Conservation (phyloP, 2,113 vertebrate genomes). For the Sula dactylatra region DNA sequence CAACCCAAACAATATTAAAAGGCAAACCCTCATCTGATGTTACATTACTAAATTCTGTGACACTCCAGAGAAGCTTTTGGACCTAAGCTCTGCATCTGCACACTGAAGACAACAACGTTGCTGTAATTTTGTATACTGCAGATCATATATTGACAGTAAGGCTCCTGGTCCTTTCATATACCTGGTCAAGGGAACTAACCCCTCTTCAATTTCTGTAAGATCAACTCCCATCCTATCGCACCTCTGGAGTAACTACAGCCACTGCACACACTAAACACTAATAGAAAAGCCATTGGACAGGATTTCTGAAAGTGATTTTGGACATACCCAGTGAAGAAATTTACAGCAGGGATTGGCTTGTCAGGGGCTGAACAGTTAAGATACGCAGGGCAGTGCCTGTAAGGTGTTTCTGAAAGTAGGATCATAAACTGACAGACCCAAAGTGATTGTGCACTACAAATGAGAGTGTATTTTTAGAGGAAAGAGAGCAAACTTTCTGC, state of each 20-base stretch:
- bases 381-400: neutral
- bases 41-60: neutral
- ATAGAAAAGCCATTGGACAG: neutral
- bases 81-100: neutral
- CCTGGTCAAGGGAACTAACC: neutral
- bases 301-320: neutral
- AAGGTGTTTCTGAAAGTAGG: neutral
- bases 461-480: neutral
- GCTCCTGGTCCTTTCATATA: neutral
- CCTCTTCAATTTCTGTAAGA: neutral
- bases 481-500: neutral
- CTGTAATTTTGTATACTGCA: neutral
- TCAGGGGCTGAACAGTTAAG: neutral
- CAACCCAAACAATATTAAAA: neutral
- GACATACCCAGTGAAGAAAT: neutral
- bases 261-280: neutral
- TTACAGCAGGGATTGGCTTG: neutral
- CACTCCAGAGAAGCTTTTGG: neutral
- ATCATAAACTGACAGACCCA: neutral
- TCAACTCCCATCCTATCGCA: rapidly evolving
- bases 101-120: neutral
- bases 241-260: neutral
- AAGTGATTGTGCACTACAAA: neutral
- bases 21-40: neutral
- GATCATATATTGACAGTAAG: rapidly evolving